Evolutionary conservation across 2,797 vertebrate species (phyloP), one percentile per base, ranked within the genome.

Genomic region (Anguilla pacifica): DNA sequence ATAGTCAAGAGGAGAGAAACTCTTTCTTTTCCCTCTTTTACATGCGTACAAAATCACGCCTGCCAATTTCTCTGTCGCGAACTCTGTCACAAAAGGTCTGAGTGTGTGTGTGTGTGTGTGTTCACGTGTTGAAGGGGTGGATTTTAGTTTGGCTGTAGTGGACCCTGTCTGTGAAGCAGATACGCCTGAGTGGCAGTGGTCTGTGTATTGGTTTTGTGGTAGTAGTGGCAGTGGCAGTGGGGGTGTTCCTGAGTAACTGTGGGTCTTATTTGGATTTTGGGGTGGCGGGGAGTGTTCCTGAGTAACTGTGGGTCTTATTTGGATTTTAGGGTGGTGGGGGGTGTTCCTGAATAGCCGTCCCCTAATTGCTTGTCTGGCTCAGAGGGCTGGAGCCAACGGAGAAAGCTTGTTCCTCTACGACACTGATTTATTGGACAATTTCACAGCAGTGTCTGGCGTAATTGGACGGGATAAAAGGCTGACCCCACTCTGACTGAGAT

Each of bases 361-460:
- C 86, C 90, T 92, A 92, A 91, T 91, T 91, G 91, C 88, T 89
- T 89, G 86, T 92, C 87, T 91, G 86, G 90, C 89, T 89, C 87
- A 83, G 83, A 46, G 28, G 83, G 51, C 89, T 77, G 53, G 46
- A 35, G 53, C 83, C 19, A 90, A 90, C 91, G 93, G 91, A 92
- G 93, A 91, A 39, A 15, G 86, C 89, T 92, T 39, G 91, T 91
- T 89, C 87, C 92, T 87, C 93, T n/a, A 51, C 93, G 94, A 96
- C 95, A 95, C 94, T 96, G 96, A 96, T 96, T 94, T 96, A 96
- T 96, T 96, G 96, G 95, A 96, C 95, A 95, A 96, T 96, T 96
- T 96, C 94, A 93, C 94, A 95, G 95, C 93, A 93, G 93, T 95
- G 95, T 96, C 94, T 88, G 84, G 91, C 89, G 94, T 96, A 96